Evolutionary conservation across 2,888 invertebrate genomes (phyloP), one percentile per base, ranked within the genome.

Genomic region (Desoria tigrina): DNA sequence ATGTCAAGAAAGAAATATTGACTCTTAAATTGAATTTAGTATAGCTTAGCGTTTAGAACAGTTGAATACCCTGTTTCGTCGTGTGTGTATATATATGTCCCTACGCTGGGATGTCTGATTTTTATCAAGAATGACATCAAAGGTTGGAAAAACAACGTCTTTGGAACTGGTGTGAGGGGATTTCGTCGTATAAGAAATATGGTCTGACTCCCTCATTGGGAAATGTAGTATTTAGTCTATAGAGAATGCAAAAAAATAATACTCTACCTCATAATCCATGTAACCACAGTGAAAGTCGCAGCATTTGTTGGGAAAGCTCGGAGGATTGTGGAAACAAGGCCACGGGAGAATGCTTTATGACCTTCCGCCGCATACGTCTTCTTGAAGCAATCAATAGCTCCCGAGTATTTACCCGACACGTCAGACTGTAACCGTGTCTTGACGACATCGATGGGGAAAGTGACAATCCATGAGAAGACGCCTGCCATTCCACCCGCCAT

Each of bases 261-360:
- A n/a, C n/a, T 59, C 45, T 62, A 76, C 58, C 87, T 83, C 79
- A 92, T 85, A 1, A 88, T 86, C 88, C 89, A 90, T 26, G 88
- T 87, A 61, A 94, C 93, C 0, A 91, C 91, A 37, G 90, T 86
- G 79, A 96, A 95, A 66, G 92, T 93, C 3, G 91, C 92, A 0
- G 94, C 96, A 79, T 97, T 96, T 69, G 90, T 90, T 1, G 95
- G 92, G 80, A 96, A 95, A 0, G 96, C 94, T 50, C 96, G 85
- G 54, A 93, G 78, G 45, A 93, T 81, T 1, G 94, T 90, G 0
- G 93, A 88, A 23, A 85, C 84, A 0, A 94, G 78, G 0, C 94
- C 94, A 23, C 88, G 83, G 55, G 87, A 84, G 79, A 95, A 86
- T 74, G 88, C 88, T 0, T 81, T 78, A 77, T 85, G 82, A 0